Percentiles rank a stretch among this genome's conserved stretches.
Evolutionary conservation across 2,888 invertebrate genomes (phyloP).

Genomic region (Stenotaenia linearis): DNA sequence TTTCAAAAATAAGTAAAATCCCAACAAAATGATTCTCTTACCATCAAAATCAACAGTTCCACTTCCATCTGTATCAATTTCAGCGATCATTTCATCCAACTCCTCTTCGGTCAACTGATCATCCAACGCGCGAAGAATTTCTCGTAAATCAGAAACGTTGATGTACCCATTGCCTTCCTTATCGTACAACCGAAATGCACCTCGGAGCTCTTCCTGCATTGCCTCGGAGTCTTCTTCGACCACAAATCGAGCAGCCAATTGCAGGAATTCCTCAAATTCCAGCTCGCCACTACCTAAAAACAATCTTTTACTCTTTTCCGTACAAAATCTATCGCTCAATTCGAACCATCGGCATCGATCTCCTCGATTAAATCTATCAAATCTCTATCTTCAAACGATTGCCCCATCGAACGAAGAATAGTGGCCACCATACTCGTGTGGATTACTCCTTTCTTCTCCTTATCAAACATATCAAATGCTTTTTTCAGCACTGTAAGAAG

Average conservation of each 20-base stretch:
- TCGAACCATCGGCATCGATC: constrained; percentile 82
- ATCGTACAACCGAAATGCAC: constrained; percentile 98
- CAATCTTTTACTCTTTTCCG: background rate
- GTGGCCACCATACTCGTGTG: constrained; percentile 91
- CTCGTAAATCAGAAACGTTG: constrained; percentile 84
- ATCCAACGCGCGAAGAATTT: constrained; percentile 90
- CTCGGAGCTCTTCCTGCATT: constrained; percentile 94
- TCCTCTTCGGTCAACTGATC: constrained; percentile 92
- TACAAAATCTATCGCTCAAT: too few species aligned
- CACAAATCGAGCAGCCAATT: constrained; percentile 92
- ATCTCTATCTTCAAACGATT: constrained; percentile 92
- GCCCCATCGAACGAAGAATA: constrained; percentile 92
- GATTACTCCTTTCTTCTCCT: constrained; percentile 88
- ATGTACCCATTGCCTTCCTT: constrained; percentile 95
- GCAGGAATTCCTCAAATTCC: constrained; percentile 94
- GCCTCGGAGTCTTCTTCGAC: constrained; percentile 97
- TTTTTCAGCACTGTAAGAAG: constrained; percentile 72
- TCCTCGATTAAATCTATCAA: constrained; percentile 96
- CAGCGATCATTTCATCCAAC: constrained; percentile 94
- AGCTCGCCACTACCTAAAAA: constrained; percentile 84
- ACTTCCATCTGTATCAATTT: constrained; percentile 96
- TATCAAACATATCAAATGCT: constrained; percentile 94
- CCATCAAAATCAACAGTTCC: constrained; percentile 99
- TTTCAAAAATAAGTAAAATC: background rate
- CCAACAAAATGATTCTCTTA: constrained; percentile 48